phyloP scores from a whole-genome alignment of 1,140 invertebrate species.

The Dinothrombium tinctorium region DNA sequence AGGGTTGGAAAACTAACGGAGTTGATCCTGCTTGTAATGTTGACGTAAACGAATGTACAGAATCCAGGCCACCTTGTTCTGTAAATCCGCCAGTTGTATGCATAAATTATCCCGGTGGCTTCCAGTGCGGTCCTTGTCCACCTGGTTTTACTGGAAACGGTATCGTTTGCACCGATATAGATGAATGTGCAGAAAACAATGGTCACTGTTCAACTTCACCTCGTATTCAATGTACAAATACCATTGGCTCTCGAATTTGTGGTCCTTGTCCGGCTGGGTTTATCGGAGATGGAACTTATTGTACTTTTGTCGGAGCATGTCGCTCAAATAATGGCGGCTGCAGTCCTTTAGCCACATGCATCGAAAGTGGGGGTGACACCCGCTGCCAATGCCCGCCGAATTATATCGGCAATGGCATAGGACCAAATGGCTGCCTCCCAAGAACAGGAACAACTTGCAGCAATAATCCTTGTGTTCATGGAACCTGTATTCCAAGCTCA shows the following conservation, averaged over 20 bases:
- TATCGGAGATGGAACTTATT: conserved; percentile 9
- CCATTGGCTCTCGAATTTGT: conserved; percentile 52
- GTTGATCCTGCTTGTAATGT: conserved; percentile 39
- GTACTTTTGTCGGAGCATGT: conserved; percentile 31
- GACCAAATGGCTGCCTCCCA: conserved; percentile 42
- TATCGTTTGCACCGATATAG: conserved; percentile 52
- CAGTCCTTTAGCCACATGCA: conserved; percentile 49
- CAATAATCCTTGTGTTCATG: conserved; percentile 11
- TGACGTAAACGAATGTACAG: conserved; percentile 67
- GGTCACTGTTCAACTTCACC: conserved; percentile 64
- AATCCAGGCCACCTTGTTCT: conserved; percentile 40
- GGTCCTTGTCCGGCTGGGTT: conserved; percentile 50
- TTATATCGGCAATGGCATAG: conserved; percentile 52
- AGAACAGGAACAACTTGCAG: conserved; percentile 4
- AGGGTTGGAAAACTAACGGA: conserved; percentile 54
- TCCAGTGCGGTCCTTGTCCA: conserved; percentile 57
- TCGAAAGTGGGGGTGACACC: conserved; percentile 30
- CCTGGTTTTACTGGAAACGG: conserved; percentile 64
- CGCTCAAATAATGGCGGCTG: conserved; percentile 54
- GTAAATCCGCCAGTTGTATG: conserved; percentile 50
- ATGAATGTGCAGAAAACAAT: conserved; percentile 60
- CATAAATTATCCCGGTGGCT: conserved; percentile 61
- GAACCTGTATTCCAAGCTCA: conserved; percentile 4
- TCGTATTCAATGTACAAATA: conserved; percentile 59
- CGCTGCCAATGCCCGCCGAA: conserved; percentile 54